Percentiles rank a stretch among this genome's conserved stretches.
These are phyloP conservation scores for Cynodonichthys magdalenae DNA, from an alignment of 2,797 vertebrate species.

Conservation along the genomic window DNA sequence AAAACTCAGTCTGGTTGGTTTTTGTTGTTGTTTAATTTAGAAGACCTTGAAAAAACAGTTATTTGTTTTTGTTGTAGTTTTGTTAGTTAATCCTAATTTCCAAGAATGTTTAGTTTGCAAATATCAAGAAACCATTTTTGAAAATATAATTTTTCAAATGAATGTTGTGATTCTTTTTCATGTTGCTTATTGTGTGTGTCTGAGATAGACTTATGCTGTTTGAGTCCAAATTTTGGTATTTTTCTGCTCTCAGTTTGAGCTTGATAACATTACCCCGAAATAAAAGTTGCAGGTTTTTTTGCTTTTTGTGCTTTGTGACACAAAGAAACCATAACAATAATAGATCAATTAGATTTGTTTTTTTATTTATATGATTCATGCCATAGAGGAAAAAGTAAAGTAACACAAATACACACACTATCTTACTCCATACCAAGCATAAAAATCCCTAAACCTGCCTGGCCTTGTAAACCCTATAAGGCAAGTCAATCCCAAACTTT, in stretches of 20 bases:
- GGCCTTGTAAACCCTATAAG: constrained; percentile 71
- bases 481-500: constrained; percentile 54
- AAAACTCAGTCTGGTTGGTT: background rate
- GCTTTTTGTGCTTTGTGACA: no score
- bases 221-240: background rate
- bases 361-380: no score
- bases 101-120: constrained; percentile 4
- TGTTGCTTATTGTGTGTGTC: background rate
- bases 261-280: background rate
- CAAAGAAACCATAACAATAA: no score
- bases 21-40: background rate
- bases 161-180: background rate
- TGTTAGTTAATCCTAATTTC: constrained; percentile 15
- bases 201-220: background rate
- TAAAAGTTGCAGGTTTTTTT: background rate
- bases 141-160: background rate
- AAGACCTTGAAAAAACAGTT: no score
- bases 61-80: background rate
- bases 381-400: constrained; percentile 1
- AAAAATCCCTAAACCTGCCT: constrained; percentile 77
- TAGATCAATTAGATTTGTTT: background rate
- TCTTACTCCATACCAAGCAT: constrained; percentile 44
- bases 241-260: no score
- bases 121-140: constrained; percentile 13
- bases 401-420: constrained; percentile 2